These are phyloP conservation scores for Orchesellides sinensis DNA, from an alignment of 2,888 invertebrate species.

Conservation along the genomic window DNA sequence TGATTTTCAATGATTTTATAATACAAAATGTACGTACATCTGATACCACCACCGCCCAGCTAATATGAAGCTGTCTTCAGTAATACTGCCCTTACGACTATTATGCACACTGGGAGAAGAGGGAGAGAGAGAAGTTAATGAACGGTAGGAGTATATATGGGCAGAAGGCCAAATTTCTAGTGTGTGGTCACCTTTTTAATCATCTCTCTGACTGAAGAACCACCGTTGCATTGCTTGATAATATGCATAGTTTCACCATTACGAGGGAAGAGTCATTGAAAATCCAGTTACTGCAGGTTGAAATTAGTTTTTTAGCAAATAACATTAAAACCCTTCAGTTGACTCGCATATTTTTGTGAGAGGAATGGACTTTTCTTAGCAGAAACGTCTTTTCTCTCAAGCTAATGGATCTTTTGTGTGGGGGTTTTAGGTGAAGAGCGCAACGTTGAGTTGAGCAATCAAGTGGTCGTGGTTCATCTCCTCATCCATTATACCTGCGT, in stretches of 20 bases:
- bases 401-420: too few species aligned
- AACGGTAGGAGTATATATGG: constrained; percentile 40
- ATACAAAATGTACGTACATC: too few species aligned
- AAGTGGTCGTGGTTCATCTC: too few species aligned
- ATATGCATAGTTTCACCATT: constrained; percentile 27
- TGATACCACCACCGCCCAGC: too few species aligned
- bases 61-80: too few species aligned
- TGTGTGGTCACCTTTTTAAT: constrained; percentile 56
- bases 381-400: not conserved
- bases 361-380: not conserved
- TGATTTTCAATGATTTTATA: too few species aligned
- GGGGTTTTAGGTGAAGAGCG: too few species aligned
- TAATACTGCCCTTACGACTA: too few species aligned
- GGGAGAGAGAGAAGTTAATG: constrained; percentile 24
- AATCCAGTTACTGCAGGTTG: constrained; percentile 41
- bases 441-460: too few species aligned
- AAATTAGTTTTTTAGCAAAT: constrained; percentile 37
- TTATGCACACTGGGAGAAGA: too few species aligned
- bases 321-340: not conserved
- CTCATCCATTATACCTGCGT: too few species aligned
- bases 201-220: constrained; percentile 18
- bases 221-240: constrained; percentile 43
- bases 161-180: constrained; percentile 29
- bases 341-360: not conserved
- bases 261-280: constrained; percentile 11